Evolutionary conservation across 1,140 invertebrate genomes (phyloP), one percentile per base, ranked within the genome.

Genomic region (Campoletis sonorensis): DNA sequence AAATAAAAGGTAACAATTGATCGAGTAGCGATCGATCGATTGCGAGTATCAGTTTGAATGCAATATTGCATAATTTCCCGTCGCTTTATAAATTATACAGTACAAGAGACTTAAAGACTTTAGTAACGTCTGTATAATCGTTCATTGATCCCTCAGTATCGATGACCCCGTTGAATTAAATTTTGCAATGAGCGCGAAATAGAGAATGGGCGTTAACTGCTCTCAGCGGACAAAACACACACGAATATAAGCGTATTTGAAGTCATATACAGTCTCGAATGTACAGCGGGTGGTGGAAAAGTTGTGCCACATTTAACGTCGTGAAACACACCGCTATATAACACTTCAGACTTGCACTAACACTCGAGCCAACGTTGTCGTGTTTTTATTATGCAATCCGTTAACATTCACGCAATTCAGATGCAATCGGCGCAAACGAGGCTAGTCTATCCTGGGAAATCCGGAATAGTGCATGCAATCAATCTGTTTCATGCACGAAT

Each of bases 381-480:
- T 49, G 27, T 71, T 79, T 49, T 79, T 49, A 83, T 87, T 87
- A 87, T 86, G 87, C 87, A 87, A 87, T 16, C 54, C 70, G 72
- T 82, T 80, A 84, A 79, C 71, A 84, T 84, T 87, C 85, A 87
- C 83, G 87, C 87, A 87, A 87, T 84, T 86, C 84, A 79, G 84
- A 85, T 84, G 82, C 27, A 81, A 87, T 87, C 85, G 64, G 77
- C 79, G 58, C 40, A 54, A 75, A 71, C 79, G 61, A 70, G 82
- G 77, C 58, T 80, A 75, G 72, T 49, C 84, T 82, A 86, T 84
- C 85, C 83, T 87, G 86, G 82, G 86, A 87, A 87, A 86, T 86
- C 82, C 83, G 82, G 82, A 86, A 84, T 84, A 84, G 83, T 73
- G 83, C 71, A 75, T 80, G 83, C 86, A 80, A 83, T 85, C 76